Evolutionary conservation across 1,140 invertebrate species (phyloP), one percentile per base, ranked within the genome.

Genomic region (Atta colombica): DNA sequence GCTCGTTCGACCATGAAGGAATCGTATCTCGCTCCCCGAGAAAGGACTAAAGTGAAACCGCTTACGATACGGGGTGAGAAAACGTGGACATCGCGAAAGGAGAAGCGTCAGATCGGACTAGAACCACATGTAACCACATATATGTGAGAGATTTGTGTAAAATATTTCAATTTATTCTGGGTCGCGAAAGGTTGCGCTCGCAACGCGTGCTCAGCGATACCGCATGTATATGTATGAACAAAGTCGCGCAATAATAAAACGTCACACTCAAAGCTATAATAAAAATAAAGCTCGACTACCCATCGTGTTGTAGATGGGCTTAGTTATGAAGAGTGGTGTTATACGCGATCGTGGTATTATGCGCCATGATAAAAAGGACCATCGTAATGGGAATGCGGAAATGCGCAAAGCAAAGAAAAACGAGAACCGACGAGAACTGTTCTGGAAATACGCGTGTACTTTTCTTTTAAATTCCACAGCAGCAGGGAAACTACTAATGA

Each of bases 101-200:
- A 35, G 45, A 51, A 21, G 18, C 55, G n/a, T 31, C 80, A 55
- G 31, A 60, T 49, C 53, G n/a, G 39, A 12, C 31, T 16, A 16
- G 28, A 10, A 18, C 31, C 31, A 35, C 14, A 60, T 5, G n/a
- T 21, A 25, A 5, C 5, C 58, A 31, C 2, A 12, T 25, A 16
- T 71, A 58, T 84, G 74, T 31, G 75, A 63, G 65, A 78, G 72
- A 72, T 77, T 74, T 78, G 88, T 87, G 88, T 91, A 91, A 91
- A 90, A 90, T 87, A 90, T 88, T 90, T 89, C 88, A 88, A 90
- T 91, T 91, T 91, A 91, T 90, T 87, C 84, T 49, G 25, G 21
- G 49, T 78, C 49, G 5, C 31, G 75, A 18, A 28, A 69, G 68
- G 18, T 21, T 61, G 49, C 61, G 28, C 4, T 14, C 35, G 58